Base-by-base conservation (phyloP, 2,113 vertebrate species). In the Bolborhynchus lineola region DNA sequence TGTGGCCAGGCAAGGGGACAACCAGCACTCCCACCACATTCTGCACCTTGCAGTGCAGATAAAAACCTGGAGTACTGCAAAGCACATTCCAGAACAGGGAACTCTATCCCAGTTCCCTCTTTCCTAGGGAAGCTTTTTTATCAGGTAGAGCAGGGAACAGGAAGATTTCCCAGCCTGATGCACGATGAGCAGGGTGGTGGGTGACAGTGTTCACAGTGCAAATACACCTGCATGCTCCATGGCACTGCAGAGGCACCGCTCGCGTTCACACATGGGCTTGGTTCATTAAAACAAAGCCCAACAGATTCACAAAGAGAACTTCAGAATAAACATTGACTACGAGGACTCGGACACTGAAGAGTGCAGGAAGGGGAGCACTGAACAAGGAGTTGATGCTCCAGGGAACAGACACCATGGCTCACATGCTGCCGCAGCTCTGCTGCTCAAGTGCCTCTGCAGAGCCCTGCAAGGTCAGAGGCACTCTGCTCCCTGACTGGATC, bases 161-260 rank as follows among this genome's bases (percentile, higher is more conserved):
- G 18, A 28, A 11, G 11, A 10, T 33, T 18, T 25, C 77, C 37
- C 70, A 70, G 64, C 14, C 41, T 62, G 52, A 21, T 4, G 21
- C 9, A 0, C 6, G 29, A 9, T 5, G 4, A 3, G 6, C 50
- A 53, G 55, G 62, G 63, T 7, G 79, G 67, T 19, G 44, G 59
- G 10, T 12, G 15, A 29, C 33, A 5, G 44, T 2, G 35, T 6
- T 33, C 37, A 10, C 28, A 6, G 21, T 10, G 29, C 39, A 31
- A 11, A 53, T 4, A 12, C 2, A 42, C 35, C 70, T 15, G 9
- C 9, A 0, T 2, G 18, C 49, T 42, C 25, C 55, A 7, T 0
- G 0, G 68, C 44, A 4, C 29, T 47, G 71, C 62, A 69, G 25
- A 49, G 42, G 44, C 18, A 25, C 41, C 65, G 16, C 75, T 59